Evolutionary conservation across 2,888 invertebrate species (phyloP).

Genomic region (Molorchus minor): DNA sequence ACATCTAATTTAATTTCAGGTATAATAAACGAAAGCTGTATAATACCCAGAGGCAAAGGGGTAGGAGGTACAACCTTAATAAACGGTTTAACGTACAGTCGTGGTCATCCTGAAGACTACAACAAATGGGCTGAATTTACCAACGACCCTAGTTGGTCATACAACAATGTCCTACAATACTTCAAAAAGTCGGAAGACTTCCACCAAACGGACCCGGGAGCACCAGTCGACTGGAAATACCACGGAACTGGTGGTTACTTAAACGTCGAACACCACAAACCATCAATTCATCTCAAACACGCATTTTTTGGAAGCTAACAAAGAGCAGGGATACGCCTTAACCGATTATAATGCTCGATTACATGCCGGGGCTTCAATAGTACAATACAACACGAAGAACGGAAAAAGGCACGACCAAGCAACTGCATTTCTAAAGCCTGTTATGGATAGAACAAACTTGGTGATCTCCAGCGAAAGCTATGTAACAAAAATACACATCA

Average conservation of each 20-base stretch:
- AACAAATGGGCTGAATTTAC: constrained; percentile 60
- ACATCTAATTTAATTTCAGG: constrained; percentile 20
- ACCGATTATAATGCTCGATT: constrained; percentile 75
- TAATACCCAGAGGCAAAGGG: constrained; percentile 63
- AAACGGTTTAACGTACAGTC: constrained; percentile 64
- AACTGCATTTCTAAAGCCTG: constrained; percentile 78
- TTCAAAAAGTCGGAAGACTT: constrained; percentile 26
- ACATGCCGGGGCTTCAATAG: constrained; percentile 71
- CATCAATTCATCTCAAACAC: constrained; percentile 21
- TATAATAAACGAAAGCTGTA: constrained; percentile 38
- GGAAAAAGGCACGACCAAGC: constrained; percentile 80
- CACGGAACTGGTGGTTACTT: constrained; percentile 33
- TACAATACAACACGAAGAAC: constrained; percentile 72
- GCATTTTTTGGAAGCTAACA: constrained; percentile 72
- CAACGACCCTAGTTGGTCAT: constrained; percentile 63
- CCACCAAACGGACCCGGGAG: constrained; percentile 12
- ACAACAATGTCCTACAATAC: constrained; percentile 66
- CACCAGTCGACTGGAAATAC: constrained; percentile 22
- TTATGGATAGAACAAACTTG: constrained; percentile 71
- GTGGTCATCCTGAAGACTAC: constrained; percentile 63
- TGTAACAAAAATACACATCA: constrained; percentile 70
- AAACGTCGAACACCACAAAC: constrained; percentile 29
- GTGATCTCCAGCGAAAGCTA: constrained; percentile 74
- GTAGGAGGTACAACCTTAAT: constrained; percentile 65
- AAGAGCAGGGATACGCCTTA: constrained; percentile 73